Evolutionary conservation across 2,888 invertebrate species (phyloP), one percentile per base, ranked within the genome.

Genomic region (Capitulum mitella): DNA sequence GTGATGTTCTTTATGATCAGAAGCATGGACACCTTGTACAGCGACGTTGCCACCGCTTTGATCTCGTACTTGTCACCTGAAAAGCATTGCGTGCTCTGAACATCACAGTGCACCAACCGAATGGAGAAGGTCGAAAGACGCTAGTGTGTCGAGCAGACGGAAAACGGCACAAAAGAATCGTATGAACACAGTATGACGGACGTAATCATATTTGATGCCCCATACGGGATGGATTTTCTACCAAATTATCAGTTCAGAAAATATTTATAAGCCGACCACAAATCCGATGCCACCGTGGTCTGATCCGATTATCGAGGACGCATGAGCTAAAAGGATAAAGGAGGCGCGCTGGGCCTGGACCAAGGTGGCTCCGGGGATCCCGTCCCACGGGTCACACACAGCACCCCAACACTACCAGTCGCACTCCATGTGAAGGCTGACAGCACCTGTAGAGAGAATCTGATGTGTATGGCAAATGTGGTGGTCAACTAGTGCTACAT

Each of bases 231-330:
- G 19, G 26, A 37, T 40, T 40, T 70, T 40, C 40, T 40, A 40
- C 34, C 70, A 70, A 40, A 70, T 70, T 70, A 70, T 22, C 70
- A 70, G 37, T 70, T 70, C 34, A 70, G 37, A 70, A 70, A 37
- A 70, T 70, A n/a, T 37, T n/a, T 70, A 22, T 40, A n/a, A n/a
- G 37, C 19, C 70, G 37, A 40, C 40, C 70, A 26, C 70, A 70
- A 70, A 70, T 70, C 70, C 5, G 37, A 70, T 70, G 37, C 40
- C 12, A 8, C 14, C 37, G 37, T n/a, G 16, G 26, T 40, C 26
- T 8, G 19, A 34, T 10, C 70, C 22, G 70, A 70, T 70, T 40
- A 70, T 70, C 70, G 70, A 70, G 40, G 40, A 70, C 70, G 34
- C 70, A 37, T 37, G 22, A 6, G 29, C 40, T 70, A 70, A 40